These are phyloP conservation scores for Actenoides hombroni DNA, from an alignment of 2,113 vertebrate genomes.

Conservation along the genomic window DNA sequence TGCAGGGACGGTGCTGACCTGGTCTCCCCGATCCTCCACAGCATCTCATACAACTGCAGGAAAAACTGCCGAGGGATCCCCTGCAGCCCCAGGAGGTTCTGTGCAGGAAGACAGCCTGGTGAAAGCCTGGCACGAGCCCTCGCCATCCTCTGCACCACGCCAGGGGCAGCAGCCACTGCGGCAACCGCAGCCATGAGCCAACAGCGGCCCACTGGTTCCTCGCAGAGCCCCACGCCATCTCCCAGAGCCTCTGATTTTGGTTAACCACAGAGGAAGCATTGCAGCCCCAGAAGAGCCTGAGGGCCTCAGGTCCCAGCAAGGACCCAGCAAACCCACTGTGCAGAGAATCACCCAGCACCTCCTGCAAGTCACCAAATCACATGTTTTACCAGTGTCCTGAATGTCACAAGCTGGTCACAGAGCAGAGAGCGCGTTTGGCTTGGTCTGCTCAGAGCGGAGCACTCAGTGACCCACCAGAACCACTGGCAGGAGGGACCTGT, in stretches of 20 bases:
- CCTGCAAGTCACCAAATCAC: background rate
- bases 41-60: constrained; percentile 87
- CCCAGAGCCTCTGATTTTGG: constrained; percentile 12
- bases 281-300: background rate
- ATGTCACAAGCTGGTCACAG: background rate
- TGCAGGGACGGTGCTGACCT: constrained; percentile 56
- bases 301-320: background rate
- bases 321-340: background rate
- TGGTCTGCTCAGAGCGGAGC: background rate
- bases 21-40: constrained; percentile 81
- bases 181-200: background rate
- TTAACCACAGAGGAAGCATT: constrained; percentile 58
- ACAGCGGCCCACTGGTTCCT: background rate
- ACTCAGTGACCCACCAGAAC: background rate
- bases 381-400: background rate
- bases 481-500: rapidly evolving
- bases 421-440: background rate
- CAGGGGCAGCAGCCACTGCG: background rate
- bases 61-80: constrained; percentile 86
- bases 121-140: background rate
- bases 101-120: background rate
- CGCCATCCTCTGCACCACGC: rapidly evolving
- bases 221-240: background rate
- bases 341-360: background rate
- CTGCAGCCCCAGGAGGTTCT: constrained; percentile 91